Base-by-base conservation (phyloP, 1,140 invertebrate species). In the Halyomorpha halys region DNA sequence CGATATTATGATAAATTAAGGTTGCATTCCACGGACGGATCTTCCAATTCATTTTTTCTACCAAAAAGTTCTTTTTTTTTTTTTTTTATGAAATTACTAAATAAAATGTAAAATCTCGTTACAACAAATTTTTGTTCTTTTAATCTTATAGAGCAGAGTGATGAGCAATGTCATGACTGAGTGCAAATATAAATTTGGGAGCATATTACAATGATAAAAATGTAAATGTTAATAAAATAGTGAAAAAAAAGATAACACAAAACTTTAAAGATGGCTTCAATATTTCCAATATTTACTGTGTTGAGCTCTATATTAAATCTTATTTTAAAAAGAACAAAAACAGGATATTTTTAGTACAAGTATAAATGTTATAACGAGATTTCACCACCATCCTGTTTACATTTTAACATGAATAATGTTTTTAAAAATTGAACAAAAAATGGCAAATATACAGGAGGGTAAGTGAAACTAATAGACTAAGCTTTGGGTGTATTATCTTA, bases 101-200 rank as follows among this genome's bases (percentile, higher is more conserved):
- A 47, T 27, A 56, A 56, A 59, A 30, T 59, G 63, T 59, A 65
- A 62, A 61, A 61, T 62, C 64, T 65, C 64, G 64, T 62, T 65
- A 62, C 59, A 62, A 64, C 62, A 44, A 64, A 53, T 21, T 51
- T 18, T 49, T 44, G 19, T 44, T 16, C 14, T 53, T 53, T 23
- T 16, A 9, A 53, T 56, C 16, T 64, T 56, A 15, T 18, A 51
- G 27, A 63, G 16, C 47, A 63, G n/a, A 4, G 19, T 30, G n/a
- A 53, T 19, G 25, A 25, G 53, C 23, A 56, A 27, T 21, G 14
- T 44, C 18, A 25, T 39, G 16, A 59, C 3, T 60, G 30, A 60
- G 25, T 60, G 59, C 59, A 39, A 44, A 62, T 44, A 62, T 62
- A 62, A 16, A 25, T 62, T 62, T 62, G 61, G 61, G 61, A 62